Evolutionary conservation across 2,113 vertebrate species (phyloP), one percentile per base, ranked within the genome.

Genomic region (Aphelocoma coerulescens): DNA sequence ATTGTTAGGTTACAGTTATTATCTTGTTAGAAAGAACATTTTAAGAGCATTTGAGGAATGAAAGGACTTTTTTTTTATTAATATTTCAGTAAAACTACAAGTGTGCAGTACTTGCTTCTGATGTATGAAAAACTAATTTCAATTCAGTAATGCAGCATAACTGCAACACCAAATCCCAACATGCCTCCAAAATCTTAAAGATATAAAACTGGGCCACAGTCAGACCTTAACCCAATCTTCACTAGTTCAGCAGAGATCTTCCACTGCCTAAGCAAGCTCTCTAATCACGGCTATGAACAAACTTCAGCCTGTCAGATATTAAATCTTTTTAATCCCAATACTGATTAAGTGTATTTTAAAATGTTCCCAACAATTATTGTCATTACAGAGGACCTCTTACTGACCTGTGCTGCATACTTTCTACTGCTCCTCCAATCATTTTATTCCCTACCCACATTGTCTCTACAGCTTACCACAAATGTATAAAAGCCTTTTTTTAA

Each of bases 1-100:
- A 96, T 91, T 71, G 48, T 44, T 67, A 88, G 79, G 95, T 88
- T 94, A 94, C 82, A 93, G 85, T 96, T 81, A 83, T 86, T 95
- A 95, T 84, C 88, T 65, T 90, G 67, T 74, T 83, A 79, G 78
- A 93, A 86, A 90, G 62, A 96, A 37, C 59, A 78, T 71, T 93
- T 97, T 88, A 91, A 85, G 49, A 94, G 46, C 58, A 37, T 90
- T 83, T 95, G 86, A 94, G 59, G 52, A 96, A 96, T 80, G 17
- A 95, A 93, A 91, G 39, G 33, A 49, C 23, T 49, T 84, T 28
- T 89, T 89, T 89, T 88, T 52, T 89, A 89, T 77, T 74, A 95
- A 68, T 90, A 91, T 85, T 95, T 93, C 74, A 91, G 81, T 85
- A 67, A 88, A 95, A 93, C 35, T 80, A 32, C 13, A 18, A 85